Evolutionary conservation across 1,140 invertebrate species (phyloP).

Genomic region (Maconellicoccus hirsutus): DNA sequence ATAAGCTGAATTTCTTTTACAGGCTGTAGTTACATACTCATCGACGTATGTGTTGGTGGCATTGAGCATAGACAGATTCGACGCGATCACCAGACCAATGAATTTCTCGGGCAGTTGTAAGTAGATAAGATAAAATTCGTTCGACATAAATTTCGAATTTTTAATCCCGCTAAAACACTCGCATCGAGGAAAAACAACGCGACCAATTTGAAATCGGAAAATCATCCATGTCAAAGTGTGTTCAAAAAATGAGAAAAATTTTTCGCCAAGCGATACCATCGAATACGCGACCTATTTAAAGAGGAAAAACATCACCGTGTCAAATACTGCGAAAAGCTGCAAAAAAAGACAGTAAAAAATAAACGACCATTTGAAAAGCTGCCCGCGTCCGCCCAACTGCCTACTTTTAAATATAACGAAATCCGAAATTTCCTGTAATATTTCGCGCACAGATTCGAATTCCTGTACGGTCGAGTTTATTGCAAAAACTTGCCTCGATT

Average conservation of each 20-base stretch:
- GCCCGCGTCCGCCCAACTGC: not conserved
- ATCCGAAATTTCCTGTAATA: not conserved
- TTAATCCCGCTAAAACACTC: not conserved
- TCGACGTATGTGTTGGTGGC: conserved; percentile 91
- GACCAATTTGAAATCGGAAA: too few relatives aligned
- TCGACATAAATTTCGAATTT: not conserved
- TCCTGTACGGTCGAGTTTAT: not conserved
- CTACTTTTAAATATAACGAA: not conserved
- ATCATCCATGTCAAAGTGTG: too few relatives aligned
- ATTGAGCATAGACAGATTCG: conserved; percentile 85
- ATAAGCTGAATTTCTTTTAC: conserved; percentile 28
- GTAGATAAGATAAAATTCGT: conserved; percentile 36
- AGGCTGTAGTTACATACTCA: conserved; percentile 77
- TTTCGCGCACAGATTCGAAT: not conserved
- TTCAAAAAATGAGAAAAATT: not conserved
- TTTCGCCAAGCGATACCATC: not conserved
- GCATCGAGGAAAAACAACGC: not conserved
- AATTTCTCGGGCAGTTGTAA: conserved; percentile 87
- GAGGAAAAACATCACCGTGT: not conserved
- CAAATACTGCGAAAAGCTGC: not conserved
- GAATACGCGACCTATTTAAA: not conserved
- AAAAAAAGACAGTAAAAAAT: not conserved
- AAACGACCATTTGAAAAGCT: not conserved
- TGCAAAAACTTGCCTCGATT: not conserved
- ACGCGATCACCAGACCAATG: conserved; percentile 90